phyloP scores from a whole-genome alignment of 2,113 vertebrate genomes.

The Apodemus speciosus region DNA sequence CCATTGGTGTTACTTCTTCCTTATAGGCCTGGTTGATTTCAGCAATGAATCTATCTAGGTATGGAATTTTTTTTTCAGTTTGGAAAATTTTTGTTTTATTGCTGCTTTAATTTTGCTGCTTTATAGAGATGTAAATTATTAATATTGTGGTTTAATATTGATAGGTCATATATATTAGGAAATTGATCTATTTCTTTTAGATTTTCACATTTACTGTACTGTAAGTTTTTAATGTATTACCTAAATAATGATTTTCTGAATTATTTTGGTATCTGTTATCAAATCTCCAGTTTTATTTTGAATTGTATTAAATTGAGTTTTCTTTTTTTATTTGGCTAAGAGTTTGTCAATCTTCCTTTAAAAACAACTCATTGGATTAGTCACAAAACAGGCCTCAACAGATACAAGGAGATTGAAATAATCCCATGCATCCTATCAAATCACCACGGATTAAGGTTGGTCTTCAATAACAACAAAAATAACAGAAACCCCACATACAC shows the following conservation, averaged over 20 bases:
- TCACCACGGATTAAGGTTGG: too few relatives aligned
- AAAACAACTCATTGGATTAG: background rate
- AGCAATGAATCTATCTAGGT: background rate
- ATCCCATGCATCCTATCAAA: too few relatives aligned
- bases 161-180: background rate
- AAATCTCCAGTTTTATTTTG: background rate
- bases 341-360: background rate
- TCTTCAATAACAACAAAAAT: too few relatives aligned
- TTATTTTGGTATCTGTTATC: background rate
- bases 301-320: background rate
- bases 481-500: too few relatives aligned
- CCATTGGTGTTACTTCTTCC: background rate
- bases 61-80: background rate
- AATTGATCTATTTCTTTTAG: background rate
- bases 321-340: background rate
- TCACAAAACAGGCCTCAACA: too few relatives aligned
- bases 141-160: background rate
- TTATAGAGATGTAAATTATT: background rate
- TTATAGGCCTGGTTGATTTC: background rate
- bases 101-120: background rate
- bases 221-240: background rate
- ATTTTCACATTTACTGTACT: background rate
- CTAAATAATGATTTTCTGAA: background rate
- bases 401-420: too few relatives aligned
- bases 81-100: background rate